A percentile compares a stretch with the other conserved stretches of the same genome.
phyloP scores from a whole-genome alignment of 2,113 vertebrate species.

The Paralichthys olivaceus region DNA sequence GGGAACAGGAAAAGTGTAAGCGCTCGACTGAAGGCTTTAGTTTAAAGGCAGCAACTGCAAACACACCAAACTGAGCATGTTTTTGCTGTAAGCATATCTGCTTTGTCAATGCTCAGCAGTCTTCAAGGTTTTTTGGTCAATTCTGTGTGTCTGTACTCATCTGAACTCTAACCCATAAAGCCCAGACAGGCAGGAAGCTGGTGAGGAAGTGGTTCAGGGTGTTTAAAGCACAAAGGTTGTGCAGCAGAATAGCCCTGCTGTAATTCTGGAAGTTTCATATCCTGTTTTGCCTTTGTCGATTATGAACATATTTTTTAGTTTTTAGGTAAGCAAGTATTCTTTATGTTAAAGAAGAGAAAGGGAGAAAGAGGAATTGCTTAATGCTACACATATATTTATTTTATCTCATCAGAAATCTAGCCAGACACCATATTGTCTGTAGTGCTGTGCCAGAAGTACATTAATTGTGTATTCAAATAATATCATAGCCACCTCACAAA shows the following conservation, averaged over 20 bases:
- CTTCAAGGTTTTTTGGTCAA: constrained; percentile 19
- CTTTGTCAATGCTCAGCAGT: not conserved
- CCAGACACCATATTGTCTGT: not conserved
- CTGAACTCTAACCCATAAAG: constrained; percentile 73
- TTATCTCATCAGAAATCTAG: constrained; percentile 1
- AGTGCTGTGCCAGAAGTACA: not conserved
- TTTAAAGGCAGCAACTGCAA: constrained; percentile 10
- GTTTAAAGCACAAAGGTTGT: constrained; percentile 49
- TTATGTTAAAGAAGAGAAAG: constrained; percentile 5
- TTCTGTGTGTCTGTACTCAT: constrained; percentile 17
- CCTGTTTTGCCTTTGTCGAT: constrained; percentile 57
- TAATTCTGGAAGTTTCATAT: constrained; percentile 66
- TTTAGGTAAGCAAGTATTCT: not conserved
- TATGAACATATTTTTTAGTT: not conserved
- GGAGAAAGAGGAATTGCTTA: not conserved
- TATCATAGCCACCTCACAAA: not conserved
- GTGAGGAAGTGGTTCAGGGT: constrained; percentile 73
- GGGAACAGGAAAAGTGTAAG: not conserved
- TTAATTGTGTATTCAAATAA: not conserved
- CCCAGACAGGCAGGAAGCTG: constrained; percentile 78
- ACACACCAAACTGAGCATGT: constrained; percentile 2
- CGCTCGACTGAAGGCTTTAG: not conserved
- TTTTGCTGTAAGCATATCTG: not conserved
- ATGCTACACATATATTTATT: not conserved
- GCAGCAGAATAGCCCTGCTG: constrained; percentile 31